Evolutionary conservation across 2,113 vertebrate species (phyloP), one percentile per base, ranked within the genome.

Genomic region (Rhea pennata): DNA sequence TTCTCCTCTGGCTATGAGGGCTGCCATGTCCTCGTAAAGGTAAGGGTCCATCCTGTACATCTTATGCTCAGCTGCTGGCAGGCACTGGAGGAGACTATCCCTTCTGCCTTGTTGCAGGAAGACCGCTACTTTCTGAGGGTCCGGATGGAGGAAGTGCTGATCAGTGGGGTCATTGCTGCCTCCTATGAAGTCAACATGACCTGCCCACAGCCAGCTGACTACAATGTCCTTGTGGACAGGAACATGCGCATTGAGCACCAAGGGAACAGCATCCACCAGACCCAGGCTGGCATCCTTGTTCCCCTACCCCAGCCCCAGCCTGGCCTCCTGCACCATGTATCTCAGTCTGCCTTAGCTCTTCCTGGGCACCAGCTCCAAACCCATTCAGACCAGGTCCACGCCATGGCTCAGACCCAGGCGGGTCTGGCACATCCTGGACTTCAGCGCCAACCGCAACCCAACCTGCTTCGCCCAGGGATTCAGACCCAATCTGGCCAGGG

Each of bases 21-120:
- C 39, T 98, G 97, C 73, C 98, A 96, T 0, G 94, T 98, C 51
- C 83, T 96, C 75, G 39, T 94, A 42, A 97, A 98, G 97, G 98
- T 97, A 94, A 95, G 11, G 6, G 0, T 8, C 5, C 0, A 0
- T 23, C 62, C 62, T 36, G 6, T 14, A 39, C 3, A 13, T 15
- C 10, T 46, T 1, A 22, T 3, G 9, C 46, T 26, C 22, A 7
- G 9, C 16, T 19, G 8, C 56, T 3, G 16, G 56, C 56, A 33
- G 16, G 23, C 22, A 17, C 27, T 10, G 3, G 20, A 31, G 27
- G 53, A 48, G 44, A 66, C n/a, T 2, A 10, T 44, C 65, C 56
- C n/a, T 36, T 1, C 3, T 0, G 1, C 36, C 36, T 50, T 6
- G 2, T 56, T 3, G 0, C 91, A 98, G 98, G 96, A 95, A 6